Evolutionary conservation across 2,888 invertebrate genomes (phyloP).

Genomic region (Pyralis farinalis): DNA sequence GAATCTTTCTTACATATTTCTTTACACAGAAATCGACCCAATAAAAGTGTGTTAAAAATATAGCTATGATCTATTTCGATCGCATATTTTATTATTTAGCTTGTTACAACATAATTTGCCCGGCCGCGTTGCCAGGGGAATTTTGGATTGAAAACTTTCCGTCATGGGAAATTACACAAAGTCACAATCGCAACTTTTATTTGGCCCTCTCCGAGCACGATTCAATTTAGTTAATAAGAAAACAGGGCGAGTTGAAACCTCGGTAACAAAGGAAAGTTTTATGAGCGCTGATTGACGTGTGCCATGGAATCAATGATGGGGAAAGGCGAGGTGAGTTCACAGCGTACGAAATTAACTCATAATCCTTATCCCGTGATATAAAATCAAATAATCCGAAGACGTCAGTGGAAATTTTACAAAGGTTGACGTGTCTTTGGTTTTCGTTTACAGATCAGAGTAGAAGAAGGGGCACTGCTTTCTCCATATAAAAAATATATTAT

Average conservation of each 20-base stretch:
- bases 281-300: neutral
- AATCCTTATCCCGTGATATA: no score
- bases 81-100: neutral
- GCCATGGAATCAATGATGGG: constrained; percentile 1
- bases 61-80: neutral
- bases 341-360: no score
- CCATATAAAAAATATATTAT: no score
- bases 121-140: constrained; percentile 12
- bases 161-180: constrained; percentile 51
- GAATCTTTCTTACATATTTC: no score
- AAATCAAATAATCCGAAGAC: no score
- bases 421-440: no score
- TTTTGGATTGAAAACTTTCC: constrained; percentile 39
- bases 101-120: neutral
- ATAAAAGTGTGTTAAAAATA: no score
- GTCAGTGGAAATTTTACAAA: no score
- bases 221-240: constrained; percentile 29
- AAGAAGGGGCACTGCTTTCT: no score
- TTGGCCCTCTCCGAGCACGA: constrained; percentile 21
- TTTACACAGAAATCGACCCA: no score
- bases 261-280: constrained; percentile 5
- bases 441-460: no score
- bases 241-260: constrained; percentile 4
- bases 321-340: neutral
- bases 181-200: constrained; percentile 43